Evolutionary conservation across 2,113 vertebrate species (phyloP).

Genomic region (Sapajus apella): DNA sequence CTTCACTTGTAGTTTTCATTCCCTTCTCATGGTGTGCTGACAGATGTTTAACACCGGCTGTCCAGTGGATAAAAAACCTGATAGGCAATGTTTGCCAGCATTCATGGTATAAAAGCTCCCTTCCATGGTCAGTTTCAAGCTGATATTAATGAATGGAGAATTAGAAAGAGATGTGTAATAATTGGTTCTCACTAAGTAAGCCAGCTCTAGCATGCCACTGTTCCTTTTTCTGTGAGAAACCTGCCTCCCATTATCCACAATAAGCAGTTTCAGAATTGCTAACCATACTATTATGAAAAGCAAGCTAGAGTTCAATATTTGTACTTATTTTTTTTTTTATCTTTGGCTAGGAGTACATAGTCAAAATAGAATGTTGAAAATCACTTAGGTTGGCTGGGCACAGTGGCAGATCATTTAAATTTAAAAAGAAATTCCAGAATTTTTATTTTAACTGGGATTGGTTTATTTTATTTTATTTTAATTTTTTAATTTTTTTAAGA

Average conservation of each 20-base stretch:
- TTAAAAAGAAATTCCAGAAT: background rate
- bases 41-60: background rate
- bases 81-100: background rate
- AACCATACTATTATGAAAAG: background rate
- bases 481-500: background rate
- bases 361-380: background rate
- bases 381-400: background rate
- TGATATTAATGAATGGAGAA: background rate
- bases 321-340: background rate
- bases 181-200: background rate
- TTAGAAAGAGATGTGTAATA: background rate
- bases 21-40: background rate
- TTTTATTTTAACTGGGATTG: conserved; percentile 1
- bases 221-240: background rate
- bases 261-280: background rate
- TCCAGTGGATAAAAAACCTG: background rate
- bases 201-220: background rate
- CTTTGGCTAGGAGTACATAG: background rate
- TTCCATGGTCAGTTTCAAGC: background rate
- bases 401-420: background rate
- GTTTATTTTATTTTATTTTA: background rate
- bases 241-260: background rate
- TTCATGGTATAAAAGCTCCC: background rate
- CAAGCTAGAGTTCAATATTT: background rate
- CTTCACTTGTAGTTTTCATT: too few relatives aligned